Evolutionary conservation across 2,113 vertebrate species (phyloP).

Genomic region (Charina bottae): DNA sequence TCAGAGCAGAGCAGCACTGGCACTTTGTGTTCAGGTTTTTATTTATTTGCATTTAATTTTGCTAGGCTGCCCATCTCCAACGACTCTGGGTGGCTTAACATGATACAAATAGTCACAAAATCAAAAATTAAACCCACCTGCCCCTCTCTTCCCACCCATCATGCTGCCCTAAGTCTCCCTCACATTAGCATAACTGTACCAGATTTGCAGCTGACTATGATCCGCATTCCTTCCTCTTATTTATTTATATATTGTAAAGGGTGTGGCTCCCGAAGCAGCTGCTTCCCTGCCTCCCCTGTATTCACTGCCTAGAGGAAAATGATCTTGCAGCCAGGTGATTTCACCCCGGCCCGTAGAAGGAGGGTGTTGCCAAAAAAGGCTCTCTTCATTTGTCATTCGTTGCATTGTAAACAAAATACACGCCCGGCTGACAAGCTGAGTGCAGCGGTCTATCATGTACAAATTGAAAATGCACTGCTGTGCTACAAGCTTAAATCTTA

Average conservation of each 20-base stretch:
- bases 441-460: background rate
- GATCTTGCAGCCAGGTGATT: background rate
- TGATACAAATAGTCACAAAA: background rate
- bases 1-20: background rate
- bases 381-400: background rate
- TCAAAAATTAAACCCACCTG: background rate
- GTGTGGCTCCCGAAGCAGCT: background rate
- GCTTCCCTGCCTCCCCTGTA: background rate
- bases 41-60: background rate
- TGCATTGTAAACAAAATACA: background rate
- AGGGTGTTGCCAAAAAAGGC: background rate
- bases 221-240: background rate
- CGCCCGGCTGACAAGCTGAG: background rate
- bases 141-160: background rate
- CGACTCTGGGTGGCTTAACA: background rate
- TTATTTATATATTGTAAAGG: background rate
- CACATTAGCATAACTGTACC: background rate
- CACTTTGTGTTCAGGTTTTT: background rate
- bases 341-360: background rate
- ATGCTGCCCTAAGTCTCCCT: background rate
- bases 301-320: background rate
- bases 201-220: background rate
- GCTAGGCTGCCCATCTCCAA: background rate
- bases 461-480: background rate
- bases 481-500: background rate